Percentiles rank a stretch among this genome's conserved stretches.
These are phyloP conservation scores for Lithophane socia DNA, from an alignment of 2,888 invertebrate genomes.

Conservation along the genomic window DNA sequence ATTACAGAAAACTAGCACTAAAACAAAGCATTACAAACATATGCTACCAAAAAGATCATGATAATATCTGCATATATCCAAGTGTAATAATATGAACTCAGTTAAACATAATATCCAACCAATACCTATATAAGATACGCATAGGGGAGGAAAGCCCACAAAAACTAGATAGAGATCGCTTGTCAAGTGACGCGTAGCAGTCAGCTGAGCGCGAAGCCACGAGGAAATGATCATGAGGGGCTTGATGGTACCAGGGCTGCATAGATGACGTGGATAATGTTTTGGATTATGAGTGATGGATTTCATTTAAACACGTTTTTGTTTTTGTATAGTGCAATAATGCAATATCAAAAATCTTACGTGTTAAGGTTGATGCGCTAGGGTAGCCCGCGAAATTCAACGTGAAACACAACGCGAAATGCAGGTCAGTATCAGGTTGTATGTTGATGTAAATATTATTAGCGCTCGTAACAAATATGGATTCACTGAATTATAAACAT, in stretches of 20 bases:
- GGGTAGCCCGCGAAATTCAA: no score
- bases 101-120: conserved; percentile 27
- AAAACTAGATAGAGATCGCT: conserved; percentile 56
- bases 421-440: no score
- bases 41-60: conserved; percentile 5
- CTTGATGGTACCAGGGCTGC: conserved; percentile 12
- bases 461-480: no score
- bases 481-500: no score
- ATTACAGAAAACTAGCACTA: conserved; percentile 3
- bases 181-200: conserved; percentile 57
- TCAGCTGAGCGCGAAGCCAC: conserved; percentile 55
- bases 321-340: neutral
- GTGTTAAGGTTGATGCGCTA: no score
- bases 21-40: conserved; percentile 16
- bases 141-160: conserved; percentile 35
- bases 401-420: no score
- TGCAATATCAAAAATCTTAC: neutral
- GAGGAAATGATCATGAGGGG: conserved; percentile 50
- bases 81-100: neutral
- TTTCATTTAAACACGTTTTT: neutral
- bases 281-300: conserved; percentile 31
- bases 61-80: neutral
- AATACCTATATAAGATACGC: conserved; percentile 16
- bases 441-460: no score
- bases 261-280: conserved; percentile 16